These are phyloP conservation scores for Lathamus discolor DNA, from an alignment of 2,113 vertebrate genomes.

Conservation along the genomic window DNA sequence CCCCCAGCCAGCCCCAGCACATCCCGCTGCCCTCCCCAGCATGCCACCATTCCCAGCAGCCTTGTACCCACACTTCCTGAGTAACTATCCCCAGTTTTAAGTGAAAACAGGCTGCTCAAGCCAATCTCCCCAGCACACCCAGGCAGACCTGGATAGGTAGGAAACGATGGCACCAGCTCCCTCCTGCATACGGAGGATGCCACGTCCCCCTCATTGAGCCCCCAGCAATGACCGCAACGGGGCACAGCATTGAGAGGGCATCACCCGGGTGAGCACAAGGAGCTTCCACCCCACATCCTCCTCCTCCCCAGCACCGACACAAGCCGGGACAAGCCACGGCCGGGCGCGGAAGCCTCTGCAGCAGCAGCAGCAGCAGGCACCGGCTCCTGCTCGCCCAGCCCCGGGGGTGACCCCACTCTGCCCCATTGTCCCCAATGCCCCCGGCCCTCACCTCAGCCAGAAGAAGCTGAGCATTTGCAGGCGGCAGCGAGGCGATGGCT, in stretches of 20 bases:
- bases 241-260: neutral
- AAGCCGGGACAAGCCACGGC: neutral
- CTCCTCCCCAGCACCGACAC: fast-evolving
- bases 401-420: fast-evolving
- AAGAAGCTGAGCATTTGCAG: slow-evolving; percentile 61
- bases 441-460: slow-evolving; percentile 56
- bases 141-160: neutral
- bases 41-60: fast-evolving
- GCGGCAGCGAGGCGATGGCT: neutral
- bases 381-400: neutral
- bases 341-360: fast-evolving
- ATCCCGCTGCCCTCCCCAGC: neutral
- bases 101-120: neutral
- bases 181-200: neutral
- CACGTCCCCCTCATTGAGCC: neutral
- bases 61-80: neutral
- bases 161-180: fast-evolving
- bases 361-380: fast-evolving
- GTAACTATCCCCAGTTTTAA: neutral
- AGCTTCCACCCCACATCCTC: neutral
- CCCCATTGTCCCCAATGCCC: neutral
- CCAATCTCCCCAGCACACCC: neutral
- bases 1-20: neutral
- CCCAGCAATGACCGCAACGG: fast-evolving
- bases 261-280: neutral